Conservation (phyloP, 2,888 invertebrate genomes). For the Xanthorhoe spadicearia region DNA sequence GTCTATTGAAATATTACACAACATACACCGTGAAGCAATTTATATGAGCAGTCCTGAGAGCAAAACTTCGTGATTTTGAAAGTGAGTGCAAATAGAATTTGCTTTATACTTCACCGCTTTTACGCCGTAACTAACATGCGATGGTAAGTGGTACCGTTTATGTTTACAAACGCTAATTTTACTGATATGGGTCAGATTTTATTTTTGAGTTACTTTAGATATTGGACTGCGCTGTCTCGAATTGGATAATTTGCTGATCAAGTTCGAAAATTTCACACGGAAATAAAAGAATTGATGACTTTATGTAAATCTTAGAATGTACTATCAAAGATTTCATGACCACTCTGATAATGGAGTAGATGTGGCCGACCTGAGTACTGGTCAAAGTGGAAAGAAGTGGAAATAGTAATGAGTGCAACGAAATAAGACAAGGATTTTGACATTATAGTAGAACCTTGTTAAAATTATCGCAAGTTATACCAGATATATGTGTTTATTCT, state of each 20-base stretch:
- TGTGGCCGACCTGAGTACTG: too few species aligned
- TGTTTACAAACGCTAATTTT: constrained; percentile 30
- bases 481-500: not conserved
- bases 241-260: too few species aligned
- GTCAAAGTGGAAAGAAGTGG: too few species aligned
- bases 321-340: too few species aligned
- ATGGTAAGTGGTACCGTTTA: constrained; percentile 37
- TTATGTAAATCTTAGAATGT: too few species aligned
- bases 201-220: not conserved
- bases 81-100: constrained; percentile 65
- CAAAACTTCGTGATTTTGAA: constrained; percentile 76
- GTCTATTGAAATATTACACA: constrained; percentile 42
- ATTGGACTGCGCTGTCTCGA: not conserved
- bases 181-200: constrained; percentile 19
- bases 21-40: constrained; percentile 49
- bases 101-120: constrained; percentile 47
- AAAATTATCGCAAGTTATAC: not conserved
- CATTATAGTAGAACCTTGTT: not conserved
- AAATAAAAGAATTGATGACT: too few species aligned
- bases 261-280: too few species aligned
- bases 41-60: constrained; percentile 66
- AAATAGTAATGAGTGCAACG: too few species aligned
- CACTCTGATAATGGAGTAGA: too few species aligned
- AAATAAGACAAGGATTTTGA: not conserved
- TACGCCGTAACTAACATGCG: constrained; percentile 45